Conservation (phyloP, 35 echinoderm and acorn worm species). For the Nesometra sesokonis region DNA sequence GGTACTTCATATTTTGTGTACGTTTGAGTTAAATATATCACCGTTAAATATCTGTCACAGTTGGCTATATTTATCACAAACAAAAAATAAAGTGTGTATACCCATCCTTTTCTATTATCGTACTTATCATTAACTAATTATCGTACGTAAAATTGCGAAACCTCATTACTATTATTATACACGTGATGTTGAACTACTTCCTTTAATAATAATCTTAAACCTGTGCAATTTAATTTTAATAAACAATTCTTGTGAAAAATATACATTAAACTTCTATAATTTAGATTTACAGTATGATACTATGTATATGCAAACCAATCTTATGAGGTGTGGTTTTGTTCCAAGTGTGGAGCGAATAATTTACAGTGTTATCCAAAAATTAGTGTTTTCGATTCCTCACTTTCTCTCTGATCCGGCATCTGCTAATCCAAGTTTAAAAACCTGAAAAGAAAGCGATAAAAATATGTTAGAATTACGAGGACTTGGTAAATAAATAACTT, state of each 20-base stretch:
- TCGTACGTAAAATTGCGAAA: no score
- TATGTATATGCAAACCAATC: background rate
- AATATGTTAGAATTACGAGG: no score
- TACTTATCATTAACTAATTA: no score
- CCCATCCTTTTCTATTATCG: no score
- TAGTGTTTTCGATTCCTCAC: background rate
- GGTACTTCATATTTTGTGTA: no score
- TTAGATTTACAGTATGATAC: background rate
- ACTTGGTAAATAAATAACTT: no score
- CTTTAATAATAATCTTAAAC: background rate
- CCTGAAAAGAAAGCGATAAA: background rate
- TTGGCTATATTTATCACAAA: no score
- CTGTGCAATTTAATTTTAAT: background rate
- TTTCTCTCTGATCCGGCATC: background rate
- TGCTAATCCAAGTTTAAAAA: background rate
- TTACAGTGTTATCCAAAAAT: background rate
- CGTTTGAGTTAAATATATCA: no score
- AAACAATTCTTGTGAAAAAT: background rate
- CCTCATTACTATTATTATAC: no score
- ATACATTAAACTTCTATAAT: background rate
- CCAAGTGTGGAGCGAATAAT: background rate
- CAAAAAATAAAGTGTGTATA: no score
- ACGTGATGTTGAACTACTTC: no score
- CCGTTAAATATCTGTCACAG: no score
- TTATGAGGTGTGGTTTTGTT: background rate